phyloP scores from a whole-genome alignment of 1,140 invertebrate species.

The Orius laevigatus region DNA sequence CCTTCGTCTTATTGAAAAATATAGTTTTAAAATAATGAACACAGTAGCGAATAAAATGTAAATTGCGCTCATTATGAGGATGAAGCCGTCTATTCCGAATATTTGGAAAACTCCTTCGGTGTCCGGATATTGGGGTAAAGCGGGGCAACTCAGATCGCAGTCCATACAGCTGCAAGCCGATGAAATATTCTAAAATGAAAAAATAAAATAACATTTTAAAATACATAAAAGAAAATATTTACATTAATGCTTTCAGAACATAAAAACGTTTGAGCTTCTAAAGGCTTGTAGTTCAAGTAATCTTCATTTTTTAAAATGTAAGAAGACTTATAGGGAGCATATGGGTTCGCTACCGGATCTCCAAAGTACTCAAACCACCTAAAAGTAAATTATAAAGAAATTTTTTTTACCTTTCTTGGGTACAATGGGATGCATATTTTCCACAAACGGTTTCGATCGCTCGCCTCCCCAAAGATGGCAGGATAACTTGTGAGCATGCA shows the following conservation, averaged over 20 bases:
- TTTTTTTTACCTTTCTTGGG: background rate
- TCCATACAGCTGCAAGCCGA: constrained; percentile 77
- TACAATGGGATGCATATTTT: constrained; percentile 43
- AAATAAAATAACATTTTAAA: background rate
- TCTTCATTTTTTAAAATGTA: too few relatives aligned
- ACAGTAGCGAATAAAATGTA: constrained; percentile 49
- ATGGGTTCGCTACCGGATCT: background rate
- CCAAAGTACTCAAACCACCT: background rate
- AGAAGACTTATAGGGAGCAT: too few relatives aligned
- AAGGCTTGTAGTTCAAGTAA: too few relatives aligned
- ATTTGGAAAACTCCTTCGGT: constrained; percentile 45
- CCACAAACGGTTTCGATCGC: constrained; percentile 72
- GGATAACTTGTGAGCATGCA: constrained; percentile 67
- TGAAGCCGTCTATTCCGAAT: constrained; percentile 52
- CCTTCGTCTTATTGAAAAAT: too few relatives aligned
- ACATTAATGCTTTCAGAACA: background rate
- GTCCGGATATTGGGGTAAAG: constrained; percentile 44
- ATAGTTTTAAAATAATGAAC: too few relatives aligned
- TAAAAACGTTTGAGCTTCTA: too few relatives aligned
- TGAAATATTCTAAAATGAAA: constrained; percentile 31
- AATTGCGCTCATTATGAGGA: constrained; percentile 53
- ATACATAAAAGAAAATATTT: background rate
- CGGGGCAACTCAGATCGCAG: constrained; percentile 63
- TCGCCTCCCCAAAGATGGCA: constrained; percentile 55
- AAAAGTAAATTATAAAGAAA: background rate